Percentiles rank a stretch among this genome's conserved stretches.
phyloP scores from a whole-genome alignment of 2,113 vertebrate genomes.

The Xenopus tropicalis region UCB_Xtro_10.0 CM004443.2:201214001-201214500 shows the following conservation, averaged over 20 bases:
- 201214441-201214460: conserved; percentile 24
- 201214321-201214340: neutral
- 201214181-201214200: conserved; percentile 1
- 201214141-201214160: conserved; percentile 37
- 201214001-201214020: too few species aligned
- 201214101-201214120: conserved; percentile 5
- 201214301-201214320: neutral
- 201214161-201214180: conserved; percentile 21
- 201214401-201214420: neutral
- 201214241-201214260: neutral
- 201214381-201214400: conserved; percentile 4
- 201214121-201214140: conserved; percentile 12
- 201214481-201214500: conserved; percentile 19
- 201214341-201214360: conserved; percentile 5
- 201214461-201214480: conserved; percentile 22
- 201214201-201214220: conserved; percentile 23
- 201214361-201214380: neutral
- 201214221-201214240: neutral
- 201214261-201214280: neutral
- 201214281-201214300: neutral
- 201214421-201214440: conserved; percentile 12
- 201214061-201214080: neutral
- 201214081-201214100: conserved; percentile 5
- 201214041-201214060: neutral
- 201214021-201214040: too few species aligned